Evolutionary conservation across 1,140 invertebrate species (phyloP).

Genomic region (Diploscapter pachys): DNA sequence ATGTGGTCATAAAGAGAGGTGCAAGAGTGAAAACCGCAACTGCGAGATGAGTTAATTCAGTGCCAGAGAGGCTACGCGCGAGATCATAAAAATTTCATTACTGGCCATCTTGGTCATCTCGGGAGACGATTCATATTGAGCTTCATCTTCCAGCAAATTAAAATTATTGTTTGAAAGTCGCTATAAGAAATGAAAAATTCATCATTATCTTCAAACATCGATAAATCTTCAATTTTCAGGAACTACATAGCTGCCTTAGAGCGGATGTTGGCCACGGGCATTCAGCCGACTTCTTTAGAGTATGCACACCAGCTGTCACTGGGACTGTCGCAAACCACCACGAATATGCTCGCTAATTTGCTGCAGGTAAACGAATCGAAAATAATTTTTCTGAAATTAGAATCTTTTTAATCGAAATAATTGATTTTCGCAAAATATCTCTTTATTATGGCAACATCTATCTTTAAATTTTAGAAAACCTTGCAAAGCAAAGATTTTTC

Average conservation of each 20-base stretch:
- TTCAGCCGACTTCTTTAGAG: slow-evolving; percentile 44
- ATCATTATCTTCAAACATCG: too few species aligned
- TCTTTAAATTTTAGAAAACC: background rate
- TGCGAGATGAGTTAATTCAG: too few species aligned
- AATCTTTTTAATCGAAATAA: background rate
- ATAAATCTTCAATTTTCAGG: slow-evolving; percentile 67
- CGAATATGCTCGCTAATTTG: slow-evolving; percentile 51
- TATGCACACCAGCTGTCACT: slow-evolving; percentile 45
- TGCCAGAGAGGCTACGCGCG: too few species aligned
- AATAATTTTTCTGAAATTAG: slow-evolving; percentile 6
- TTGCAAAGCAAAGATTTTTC: background rate
- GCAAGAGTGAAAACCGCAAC: too few species aligned
- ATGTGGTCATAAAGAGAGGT: too few species aligned
- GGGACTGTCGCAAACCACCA: slow-evolving; percentile 54
- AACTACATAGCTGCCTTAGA: slow-evolving; percentile 75
- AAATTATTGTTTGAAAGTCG: too few species aligned
- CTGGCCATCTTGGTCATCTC: too few species aligned
- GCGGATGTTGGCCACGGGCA: slow-evolving; percentile 60
- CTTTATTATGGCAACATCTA: slow-evolving; percentile 16
- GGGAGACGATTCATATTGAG: too few species aligned
- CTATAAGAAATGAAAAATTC: too few species aligned
- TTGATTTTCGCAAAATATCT: background rate
- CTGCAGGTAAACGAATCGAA: slow-evolving; percentile 36
- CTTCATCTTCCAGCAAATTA: too few species aligned
- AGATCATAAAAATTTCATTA: too few species aligned